phyloP scores from a whole-genome alignment of 2,888 invertebrate species.

The Norana najaformis region DNA sequence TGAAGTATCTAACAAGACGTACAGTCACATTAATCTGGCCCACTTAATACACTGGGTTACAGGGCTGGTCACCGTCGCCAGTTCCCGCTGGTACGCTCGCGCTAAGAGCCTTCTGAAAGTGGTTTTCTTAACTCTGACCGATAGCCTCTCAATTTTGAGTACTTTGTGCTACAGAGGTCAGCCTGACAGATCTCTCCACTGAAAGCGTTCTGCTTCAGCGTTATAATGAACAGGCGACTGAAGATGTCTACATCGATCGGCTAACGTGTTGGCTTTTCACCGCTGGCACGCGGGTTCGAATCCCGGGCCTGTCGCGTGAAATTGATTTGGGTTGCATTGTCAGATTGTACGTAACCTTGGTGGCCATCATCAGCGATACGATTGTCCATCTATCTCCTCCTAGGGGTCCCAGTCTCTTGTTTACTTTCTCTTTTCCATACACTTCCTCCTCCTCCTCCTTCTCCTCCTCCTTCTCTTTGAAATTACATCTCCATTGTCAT shows the following conservation, averaged over 20 bases:
- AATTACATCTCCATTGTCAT: constrained; percentile 69
- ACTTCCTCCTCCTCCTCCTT: neutral
- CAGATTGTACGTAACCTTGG: neutral
- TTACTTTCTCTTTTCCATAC: too few relatives aligned
- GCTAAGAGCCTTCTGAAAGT: too few relatives aligned
- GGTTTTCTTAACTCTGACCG: too few relatives aligned
- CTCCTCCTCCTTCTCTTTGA: constrained; percentile 71
- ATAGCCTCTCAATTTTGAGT: too few relatives aligned
- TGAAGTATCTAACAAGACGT: too few relatives aligned
- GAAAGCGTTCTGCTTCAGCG: too few relatives aligned
- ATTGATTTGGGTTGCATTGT: neutral
- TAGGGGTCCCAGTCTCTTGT: neutral
- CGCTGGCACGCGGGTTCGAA: neutral
- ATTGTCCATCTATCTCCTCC: neutral
- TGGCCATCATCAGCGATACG: neutral
- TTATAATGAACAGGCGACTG: neutral
- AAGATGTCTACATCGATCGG: neutral
- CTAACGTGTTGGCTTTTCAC: neutral
- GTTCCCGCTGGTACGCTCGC: too few relatives aligned
- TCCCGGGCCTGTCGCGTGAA: neutral
- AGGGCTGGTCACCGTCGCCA: too few relatives aligned
- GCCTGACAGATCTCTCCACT: too few relatives aligned
- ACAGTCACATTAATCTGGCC: too few relatives aligned
- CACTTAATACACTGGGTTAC: too few relatives aligned
- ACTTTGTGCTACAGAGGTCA: too few relatives aligned